A percentile compares a stretch with the other conserved stretches of the same genome.
These are phyloP conservation scores for Dryoscopus gambensis DNA, from an alignment of 2,113 vertebrate genomes.

Conservation along the genomic window DNA sequence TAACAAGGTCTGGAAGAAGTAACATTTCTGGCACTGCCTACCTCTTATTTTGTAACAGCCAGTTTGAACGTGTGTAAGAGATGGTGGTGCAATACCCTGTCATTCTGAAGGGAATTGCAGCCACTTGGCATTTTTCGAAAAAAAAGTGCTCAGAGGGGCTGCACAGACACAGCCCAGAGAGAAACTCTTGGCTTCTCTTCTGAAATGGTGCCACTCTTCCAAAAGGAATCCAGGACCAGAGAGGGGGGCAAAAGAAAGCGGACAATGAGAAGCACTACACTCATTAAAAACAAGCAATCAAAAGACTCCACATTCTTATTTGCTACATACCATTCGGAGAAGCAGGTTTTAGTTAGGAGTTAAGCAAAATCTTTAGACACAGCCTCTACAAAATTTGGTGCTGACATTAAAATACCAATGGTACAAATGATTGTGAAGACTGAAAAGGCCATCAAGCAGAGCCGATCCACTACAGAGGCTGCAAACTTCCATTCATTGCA, in stretches of 20 bases:
- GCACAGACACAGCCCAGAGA: not conserved
- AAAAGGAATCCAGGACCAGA: not conserved
- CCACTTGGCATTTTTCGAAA: not conserved
- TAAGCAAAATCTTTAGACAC: conserved; percentile 91
- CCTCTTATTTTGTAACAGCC: not conserved
- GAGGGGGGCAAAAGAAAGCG: not conserved
- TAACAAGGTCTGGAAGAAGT: not conserved
- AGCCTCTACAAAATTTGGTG: conserved; percentile 90
- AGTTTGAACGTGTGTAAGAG: not conserved
- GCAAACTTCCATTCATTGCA: conserved; percentile 96
- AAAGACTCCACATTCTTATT: not conserved
- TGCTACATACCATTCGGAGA: conserved; percentile 5
- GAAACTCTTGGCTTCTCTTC: not conserved
- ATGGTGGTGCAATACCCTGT: not conserved
- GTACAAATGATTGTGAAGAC: conserved; percentile 92
- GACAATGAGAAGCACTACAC: not conserved
- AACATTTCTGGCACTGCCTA: not conserved
- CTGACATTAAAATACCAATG: conserved; percentile 93
- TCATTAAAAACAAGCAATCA: not conserved
- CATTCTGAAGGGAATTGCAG: not conserved
- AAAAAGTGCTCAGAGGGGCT: not conserved
- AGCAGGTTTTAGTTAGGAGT: not conserved
- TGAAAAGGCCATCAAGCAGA: conserved; percentile 93
- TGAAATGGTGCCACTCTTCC: not conserved
- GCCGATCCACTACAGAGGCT: conserved; percentile 90